Evolutionary conservation across 2,797 vertebrate species (phyloP).

Genomic region (Propithecus perrieri): DNA sequence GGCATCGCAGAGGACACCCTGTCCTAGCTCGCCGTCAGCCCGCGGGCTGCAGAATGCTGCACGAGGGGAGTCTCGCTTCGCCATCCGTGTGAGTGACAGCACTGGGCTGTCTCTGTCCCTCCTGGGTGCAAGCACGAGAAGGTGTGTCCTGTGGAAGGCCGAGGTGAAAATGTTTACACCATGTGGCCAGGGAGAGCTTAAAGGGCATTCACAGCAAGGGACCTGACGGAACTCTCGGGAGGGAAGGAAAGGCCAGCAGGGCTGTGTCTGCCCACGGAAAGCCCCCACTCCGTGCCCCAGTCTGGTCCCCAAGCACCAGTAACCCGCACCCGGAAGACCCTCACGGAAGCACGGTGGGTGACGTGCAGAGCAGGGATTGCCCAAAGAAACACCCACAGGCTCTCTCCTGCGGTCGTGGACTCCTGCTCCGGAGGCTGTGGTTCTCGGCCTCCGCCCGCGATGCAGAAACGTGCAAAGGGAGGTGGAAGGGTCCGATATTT

Average conservation of each 20-base stretch:
- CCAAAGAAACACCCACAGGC: neutral
- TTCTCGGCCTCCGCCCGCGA: neutral
- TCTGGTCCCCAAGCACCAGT: too few relatives aligned
- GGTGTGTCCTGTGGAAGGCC: accelerated
- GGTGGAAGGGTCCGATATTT: neutral
- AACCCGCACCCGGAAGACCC: too few relatives aligned
- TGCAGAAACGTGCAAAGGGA: neutral
- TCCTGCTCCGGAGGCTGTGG: too few relatives aligned
- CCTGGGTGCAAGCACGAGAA: neutral
- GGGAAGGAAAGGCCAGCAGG: too few relatives aligned
- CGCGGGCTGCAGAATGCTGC: accelerated
- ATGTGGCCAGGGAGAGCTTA: accelerated
- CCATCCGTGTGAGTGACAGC: accelerated
- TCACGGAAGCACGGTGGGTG: too few relatives aligned
- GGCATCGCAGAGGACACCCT: accelerated
- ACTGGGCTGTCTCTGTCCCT: accelerated
- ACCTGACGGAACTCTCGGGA: neutral
- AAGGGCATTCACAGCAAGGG: neutral
- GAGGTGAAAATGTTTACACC: accelerated
- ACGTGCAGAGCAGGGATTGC: accelerated
- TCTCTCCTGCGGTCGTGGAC: accelerated
- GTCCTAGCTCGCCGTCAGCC: too few relatives aligned
- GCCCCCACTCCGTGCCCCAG: neutral
- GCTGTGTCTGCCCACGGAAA: neutral
- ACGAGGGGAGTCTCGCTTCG: accelerated